Conservation (phyloP, 2,113 vertebrate genomes). For the Tupaia tana region DNA sequence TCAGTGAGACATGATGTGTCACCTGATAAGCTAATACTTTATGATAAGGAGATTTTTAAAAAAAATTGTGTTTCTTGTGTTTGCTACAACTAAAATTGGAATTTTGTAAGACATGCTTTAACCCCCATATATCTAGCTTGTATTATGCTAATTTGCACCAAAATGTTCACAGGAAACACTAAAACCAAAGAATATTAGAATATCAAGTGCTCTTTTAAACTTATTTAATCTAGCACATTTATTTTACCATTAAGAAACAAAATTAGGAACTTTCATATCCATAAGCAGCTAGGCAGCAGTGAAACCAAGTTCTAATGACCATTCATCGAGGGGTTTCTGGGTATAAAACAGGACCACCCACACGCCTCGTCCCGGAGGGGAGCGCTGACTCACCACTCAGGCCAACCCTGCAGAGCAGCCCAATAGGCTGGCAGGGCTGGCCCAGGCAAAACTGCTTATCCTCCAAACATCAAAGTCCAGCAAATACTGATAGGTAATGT, state of each 20-base stretch:
- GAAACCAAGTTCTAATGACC: neutral
- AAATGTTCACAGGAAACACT: neutral
- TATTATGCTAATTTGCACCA: neutral
- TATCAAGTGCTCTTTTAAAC: neutral
- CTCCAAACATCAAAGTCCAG: neutral
- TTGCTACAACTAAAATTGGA: neutral
- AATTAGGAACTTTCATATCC: neutral
- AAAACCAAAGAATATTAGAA: conserved; percentile 5
- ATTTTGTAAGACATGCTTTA: neutral
- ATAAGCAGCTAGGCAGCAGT: neutral
- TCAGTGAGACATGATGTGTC: neutral
- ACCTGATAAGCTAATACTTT: neutral
- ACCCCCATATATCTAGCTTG: neutral
- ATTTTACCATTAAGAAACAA: neutral
- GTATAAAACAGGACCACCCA: neutral
- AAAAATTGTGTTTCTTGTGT: neutral
- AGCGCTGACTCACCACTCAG: neutral
- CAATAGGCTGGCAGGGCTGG: neutral
- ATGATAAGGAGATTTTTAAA: neutral
- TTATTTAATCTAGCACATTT: neutral
- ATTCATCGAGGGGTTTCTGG: neutral
- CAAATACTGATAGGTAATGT: neutral
- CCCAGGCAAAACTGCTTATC: neutral
- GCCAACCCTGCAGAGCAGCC: neutral
- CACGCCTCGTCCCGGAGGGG: neutral